Percentiles rank a stretch among this genome's conserved stretches.
phyloP scores from a whole-genome alignment of 2,888 invertebrate genomes.

The Mesopsocus fuscifrons region DNA sequence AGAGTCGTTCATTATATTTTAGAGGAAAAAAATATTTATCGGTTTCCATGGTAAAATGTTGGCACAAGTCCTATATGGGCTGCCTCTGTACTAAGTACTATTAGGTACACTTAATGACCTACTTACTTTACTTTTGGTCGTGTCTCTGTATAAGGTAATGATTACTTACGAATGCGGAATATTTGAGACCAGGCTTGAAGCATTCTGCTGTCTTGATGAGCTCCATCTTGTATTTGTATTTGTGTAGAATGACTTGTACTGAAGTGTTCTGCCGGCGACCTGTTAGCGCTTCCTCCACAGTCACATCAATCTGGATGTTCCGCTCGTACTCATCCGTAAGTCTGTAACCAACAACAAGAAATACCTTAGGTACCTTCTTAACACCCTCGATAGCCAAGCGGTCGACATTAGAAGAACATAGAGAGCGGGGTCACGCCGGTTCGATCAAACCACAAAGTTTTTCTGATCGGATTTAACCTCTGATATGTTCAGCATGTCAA shows the following conservation, averaged over 20 bases:
- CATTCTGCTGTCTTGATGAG: conserved; percentile 63
- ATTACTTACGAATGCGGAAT: conserved; percentile 52
- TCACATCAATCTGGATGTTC: conserved; percentile 67
- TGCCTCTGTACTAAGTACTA: too few species aligned
- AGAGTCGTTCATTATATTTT: conserved; percentile 2
- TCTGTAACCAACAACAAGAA: conserved; percentile 23
- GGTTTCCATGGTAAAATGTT: conserved; percentile 9
- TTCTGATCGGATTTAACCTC: too few species aligned
- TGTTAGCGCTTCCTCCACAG: conserved; percentile 78
- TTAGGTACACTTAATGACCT: too few species aligned
- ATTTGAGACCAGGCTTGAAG: conserved; percentile 76
- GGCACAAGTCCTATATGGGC: too few species aligned
- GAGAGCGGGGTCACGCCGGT: background rate
- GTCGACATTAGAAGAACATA: background rate
- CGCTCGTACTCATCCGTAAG: conserved; percentile 64
- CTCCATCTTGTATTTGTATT: conserved; percentile 53
- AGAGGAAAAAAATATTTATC: conserved; percentile 15
- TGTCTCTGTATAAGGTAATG: too few species aligned
- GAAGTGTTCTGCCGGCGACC: conserved; percentile 64
- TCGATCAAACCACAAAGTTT: too few species aligned
- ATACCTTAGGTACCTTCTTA: background rate
- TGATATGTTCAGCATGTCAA: too few species aligned
- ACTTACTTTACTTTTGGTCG: too few species aligned
- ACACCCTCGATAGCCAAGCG: background rate
- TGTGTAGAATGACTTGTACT: conserved; percentile 52